Evolutionary conservation across 2,888 invertebrate genomes (phyloP).

Genomic region (Aquatica leii): DNA sequence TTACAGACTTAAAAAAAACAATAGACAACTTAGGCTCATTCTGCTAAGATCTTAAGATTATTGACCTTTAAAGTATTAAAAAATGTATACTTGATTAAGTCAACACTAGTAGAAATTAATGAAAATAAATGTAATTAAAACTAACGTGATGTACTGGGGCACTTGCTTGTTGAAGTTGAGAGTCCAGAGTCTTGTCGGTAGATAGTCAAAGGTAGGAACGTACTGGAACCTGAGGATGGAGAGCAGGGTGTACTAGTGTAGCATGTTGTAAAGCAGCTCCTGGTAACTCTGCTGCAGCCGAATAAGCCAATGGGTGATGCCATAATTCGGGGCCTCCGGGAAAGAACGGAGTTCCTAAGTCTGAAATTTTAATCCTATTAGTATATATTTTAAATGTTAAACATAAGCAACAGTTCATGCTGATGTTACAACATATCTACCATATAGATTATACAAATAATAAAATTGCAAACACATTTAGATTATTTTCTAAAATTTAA

Average conservation of each 20-base stretch:
- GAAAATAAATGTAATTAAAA: conserved; percentile 7
- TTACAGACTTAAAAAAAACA: too few relatives aligned
- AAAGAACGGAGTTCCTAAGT: conserved; percentile 96
- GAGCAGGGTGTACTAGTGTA: conserved; percentile 94
- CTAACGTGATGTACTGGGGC: conserved; percentile 67
- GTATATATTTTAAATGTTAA: too few relatives aligned
- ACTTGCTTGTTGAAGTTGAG: conserved; percentile 64
- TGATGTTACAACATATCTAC: neutral
- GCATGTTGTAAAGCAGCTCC: conserved; percentile 84
- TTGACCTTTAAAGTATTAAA: too few relatives aligned
- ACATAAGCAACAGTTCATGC: neutral
- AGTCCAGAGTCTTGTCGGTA: conserved; percentile 79
- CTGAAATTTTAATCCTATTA: conserved; percentile 65
- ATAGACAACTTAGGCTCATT: too few relatives aligned
- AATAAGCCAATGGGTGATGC: conserved; percentile 89
- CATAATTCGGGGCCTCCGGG: conserved; percentile 94
- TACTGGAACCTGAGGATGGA: conserved; percentile 97
- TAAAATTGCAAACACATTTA: neutral
- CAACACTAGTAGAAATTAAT: too few relatives aligned
- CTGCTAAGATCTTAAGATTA: too few relatives aligned
- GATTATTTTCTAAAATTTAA: too few relatives aligned
- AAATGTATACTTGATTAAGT: too few relatives aligned
- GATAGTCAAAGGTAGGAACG: conserved; percentile 98
- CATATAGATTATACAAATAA: neutral
- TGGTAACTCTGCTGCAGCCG: conserved; percentile 81